Evolutionary conservation across 2,888 invertebrate genomes (phyloP).

Genomic region (Melipona beecheii): DNA sequence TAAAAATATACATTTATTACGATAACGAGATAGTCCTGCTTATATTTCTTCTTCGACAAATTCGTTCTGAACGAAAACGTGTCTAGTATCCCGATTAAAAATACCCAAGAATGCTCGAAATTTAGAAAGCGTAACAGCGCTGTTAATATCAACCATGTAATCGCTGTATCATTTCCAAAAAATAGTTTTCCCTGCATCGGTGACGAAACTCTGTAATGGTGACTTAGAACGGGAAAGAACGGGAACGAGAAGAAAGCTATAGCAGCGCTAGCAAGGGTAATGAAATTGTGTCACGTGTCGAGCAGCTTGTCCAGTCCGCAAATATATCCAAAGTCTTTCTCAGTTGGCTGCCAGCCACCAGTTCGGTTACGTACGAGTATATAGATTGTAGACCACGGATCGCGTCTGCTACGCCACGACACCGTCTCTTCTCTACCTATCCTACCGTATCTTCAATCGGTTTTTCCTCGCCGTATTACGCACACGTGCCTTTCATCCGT

Average conservation of each 20-base stretch:
- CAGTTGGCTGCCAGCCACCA: constrained; percentile 73
- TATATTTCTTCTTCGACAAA: background rate
- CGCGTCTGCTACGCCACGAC: constrained; percentile 8
- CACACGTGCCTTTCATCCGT: background rate
- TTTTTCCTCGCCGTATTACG: background rate
- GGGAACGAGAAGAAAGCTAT: background rate
- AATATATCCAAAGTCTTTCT: constrained; percentile 70
- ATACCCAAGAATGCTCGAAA: background rate
- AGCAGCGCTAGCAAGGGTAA: constrained; percentile 47
- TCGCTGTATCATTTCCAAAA: background rate
- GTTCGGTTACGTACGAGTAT: constrained; percentile 35
- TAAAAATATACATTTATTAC: too few species aligned
- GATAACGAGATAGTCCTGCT: background rate
- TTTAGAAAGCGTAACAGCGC: background rate
- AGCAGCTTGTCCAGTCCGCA: constrained; percentile 72
- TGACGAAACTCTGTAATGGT: background rate
- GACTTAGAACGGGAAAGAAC: background rate
- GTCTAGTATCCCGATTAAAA: background rate
- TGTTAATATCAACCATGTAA: background rate
- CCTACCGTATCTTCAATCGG: too few species aligned
- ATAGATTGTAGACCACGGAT: constrained; percentile 26
- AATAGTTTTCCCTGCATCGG: too few species aligned
- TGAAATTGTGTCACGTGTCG: constrained; percentile 73
- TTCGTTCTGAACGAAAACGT: background rate
- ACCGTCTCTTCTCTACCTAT: background rate